phyloP scores from a whole-genome alignment of 1,140 invertebrate genomes.

The Cataglyphis hispanica region DNA sequence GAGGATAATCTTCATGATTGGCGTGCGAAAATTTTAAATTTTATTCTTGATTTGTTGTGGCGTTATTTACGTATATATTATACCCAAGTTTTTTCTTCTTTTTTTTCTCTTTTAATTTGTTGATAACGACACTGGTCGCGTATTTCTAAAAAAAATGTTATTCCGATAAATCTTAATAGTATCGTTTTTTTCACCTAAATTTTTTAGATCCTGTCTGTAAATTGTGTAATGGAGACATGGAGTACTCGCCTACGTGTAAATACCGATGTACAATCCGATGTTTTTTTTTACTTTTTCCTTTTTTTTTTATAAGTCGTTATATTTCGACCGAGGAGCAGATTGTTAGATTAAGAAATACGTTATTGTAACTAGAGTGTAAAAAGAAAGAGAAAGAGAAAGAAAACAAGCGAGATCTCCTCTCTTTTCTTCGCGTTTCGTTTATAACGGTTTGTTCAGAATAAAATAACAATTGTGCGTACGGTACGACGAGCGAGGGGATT shows the following conservation, averaged over 20 bases:
- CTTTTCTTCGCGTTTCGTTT: conserved; percentile 65
- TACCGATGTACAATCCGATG: conserved; percentile 79
- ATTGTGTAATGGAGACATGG: conserved; percentile 63
- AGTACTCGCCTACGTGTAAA: conserved; percentile 72
- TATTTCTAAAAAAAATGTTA: conserved; percentile 39
- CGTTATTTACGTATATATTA: conserved; percentile 65
- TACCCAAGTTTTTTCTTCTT: not conserved
- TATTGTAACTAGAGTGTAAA: conserved; percentile 60
- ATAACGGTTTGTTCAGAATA: conserved; percentile 55
- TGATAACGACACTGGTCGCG: not conserved
- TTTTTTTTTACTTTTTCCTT: conserved; percentile 37
- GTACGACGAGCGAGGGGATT: conserved; percentile 49
- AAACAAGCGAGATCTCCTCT: conserved; percentile 10
- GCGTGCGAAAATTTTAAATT: conserved; percentile 47
- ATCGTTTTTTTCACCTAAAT: conserved; percentile 50
- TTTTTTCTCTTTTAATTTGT: not conserved
- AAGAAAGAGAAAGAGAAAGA: conserved; percentile 43
- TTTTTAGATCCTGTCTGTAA: conserved; percentile 66
- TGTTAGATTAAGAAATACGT: conserved; percentile 56
- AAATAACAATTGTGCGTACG: conserved; percentile 58
- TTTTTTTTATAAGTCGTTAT: conserved; percentile 66
- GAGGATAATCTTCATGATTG: conserved; percentile 32
- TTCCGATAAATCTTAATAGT: conserved; percentile 33
- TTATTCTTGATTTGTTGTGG: conserved; percentile 50
- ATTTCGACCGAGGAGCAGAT: conserved; percentile 69